Conservation (phyloP, 2,113 vertebrate genomes). For the Antechinus stuartii region DNA sequence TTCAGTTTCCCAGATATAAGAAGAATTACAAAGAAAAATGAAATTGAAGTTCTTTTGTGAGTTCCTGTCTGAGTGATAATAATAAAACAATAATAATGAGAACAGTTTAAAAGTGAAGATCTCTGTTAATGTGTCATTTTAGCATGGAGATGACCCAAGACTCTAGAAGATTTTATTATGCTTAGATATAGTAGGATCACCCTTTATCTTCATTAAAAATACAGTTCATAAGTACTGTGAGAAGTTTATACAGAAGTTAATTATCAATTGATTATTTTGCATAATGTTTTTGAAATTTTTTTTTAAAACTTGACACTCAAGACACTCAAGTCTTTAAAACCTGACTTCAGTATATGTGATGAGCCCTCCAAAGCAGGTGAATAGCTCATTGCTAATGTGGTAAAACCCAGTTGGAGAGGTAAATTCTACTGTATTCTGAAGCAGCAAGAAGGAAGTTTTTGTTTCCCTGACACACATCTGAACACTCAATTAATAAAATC, state of each 20-base stretch:
- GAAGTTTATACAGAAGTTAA: background rate
- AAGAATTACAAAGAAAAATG: constrained; percentile 27
- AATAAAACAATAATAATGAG: background rate
- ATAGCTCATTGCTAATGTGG: constrained; percentile 31
- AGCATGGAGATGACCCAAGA: background rate
- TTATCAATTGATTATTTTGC: background rate
- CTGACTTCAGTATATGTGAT: background rate
- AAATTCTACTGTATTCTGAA: constrained; percentile 54
- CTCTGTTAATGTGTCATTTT: background rate
- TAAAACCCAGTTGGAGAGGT: constrained; percentile 33
- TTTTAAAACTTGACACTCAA: background rate
- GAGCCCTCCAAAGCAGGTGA: constrained; percentile 32
- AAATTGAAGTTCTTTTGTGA: background rate
- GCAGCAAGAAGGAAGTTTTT: constrained; percentile 36
- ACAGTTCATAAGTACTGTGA: background rate
- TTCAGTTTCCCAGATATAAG: background rate
- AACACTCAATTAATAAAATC: constrained; percentile 19
- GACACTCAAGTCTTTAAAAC: background rate
- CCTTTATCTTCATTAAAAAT: background rate
- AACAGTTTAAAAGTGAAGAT: background rate
- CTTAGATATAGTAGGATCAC: background rate
- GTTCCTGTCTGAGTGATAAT: background rate
- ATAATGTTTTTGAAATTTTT: constrained; percentile 21
- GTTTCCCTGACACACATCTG: constrained; percentile 20
- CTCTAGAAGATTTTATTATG: background rate